Base-by-base conservation (phyloP, 2,888 invertebrate genomes). In the Orgyia antiqua region DNA sequence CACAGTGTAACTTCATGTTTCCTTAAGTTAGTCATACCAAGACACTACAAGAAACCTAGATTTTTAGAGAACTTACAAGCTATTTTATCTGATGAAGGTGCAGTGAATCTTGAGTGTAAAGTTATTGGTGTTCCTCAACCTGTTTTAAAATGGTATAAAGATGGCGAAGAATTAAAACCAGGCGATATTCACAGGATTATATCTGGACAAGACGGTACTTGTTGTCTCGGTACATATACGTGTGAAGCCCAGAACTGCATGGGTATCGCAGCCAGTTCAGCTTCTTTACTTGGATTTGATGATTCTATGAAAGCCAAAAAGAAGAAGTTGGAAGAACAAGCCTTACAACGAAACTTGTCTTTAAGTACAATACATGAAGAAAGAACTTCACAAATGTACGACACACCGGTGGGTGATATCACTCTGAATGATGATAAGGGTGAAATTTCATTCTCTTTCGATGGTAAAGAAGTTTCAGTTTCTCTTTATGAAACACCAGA, bases 401-500 rank as follows among this genome's bases (percentile, higher is more conserved):
- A 95, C 52, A 94, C 94, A 0, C 92, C 93, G 0, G 88, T 90
- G n/a, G 93, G 93, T 11, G 91, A 90, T 48, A 86, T 94, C 17
- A 94, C 94, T 1, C 74, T 93, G 2, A 36, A 36, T 17, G 94
- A 95, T 45, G 94, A 94, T 31, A 92, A 93, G 53, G 94, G 93
- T 4, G 95, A 96, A 68, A 91, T 96, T 18, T 95, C 95, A 0
- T 95, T 96, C 62, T 95, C 95, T 2, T 95, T 96, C 49, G 96
- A 96, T 57, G 96, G 96, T 2, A 95, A 94, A 77, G 96, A 96
- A 79, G 94, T 96, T 0, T 95, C 95, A 0, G 94, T 96, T 0
- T 96, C 96, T 2, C 76, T 96, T 2, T 96, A 96, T 59, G 96
- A 96, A 82, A 96, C 96, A 1, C 96, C 96, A 0, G 96, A 96